Evolutionary conservation across 2,797 vertebrate species (phyloP).

Genomic region (Petrocephalus schoutedeni): DNA sequence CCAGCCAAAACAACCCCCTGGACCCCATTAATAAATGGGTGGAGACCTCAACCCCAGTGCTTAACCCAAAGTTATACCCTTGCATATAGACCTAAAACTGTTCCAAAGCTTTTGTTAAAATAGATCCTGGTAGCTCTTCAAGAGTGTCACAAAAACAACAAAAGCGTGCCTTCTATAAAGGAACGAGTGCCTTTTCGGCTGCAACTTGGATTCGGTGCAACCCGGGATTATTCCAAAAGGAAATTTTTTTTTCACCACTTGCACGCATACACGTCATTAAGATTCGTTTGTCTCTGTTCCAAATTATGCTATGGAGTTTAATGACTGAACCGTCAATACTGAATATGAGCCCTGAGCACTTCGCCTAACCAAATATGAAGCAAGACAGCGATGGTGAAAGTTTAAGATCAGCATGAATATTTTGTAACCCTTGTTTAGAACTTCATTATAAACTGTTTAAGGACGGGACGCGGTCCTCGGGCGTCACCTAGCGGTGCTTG

Average conservation of each 20-base stretch:
- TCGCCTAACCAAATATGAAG: not conserved
- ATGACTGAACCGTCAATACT: not conserved
- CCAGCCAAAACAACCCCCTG: too few relatives aligned
- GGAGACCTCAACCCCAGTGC: too few relatives aligned
- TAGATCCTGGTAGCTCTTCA: not conserved
- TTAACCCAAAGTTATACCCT: too few relatives aligned
- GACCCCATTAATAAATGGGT: too few relatives aligned
- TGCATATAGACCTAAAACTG: not conserved
- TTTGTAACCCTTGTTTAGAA: not conserved
- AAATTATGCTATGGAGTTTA: not conserved
- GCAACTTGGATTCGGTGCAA: not conserved
- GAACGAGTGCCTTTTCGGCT: not conserved
- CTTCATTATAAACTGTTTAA: not conserved
- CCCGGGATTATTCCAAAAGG: not conserved
- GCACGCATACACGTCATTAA: not conserved
- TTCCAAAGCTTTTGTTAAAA: not conserved
- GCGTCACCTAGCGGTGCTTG: constrained; percentile 48
- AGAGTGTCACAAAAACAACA: not conserved
- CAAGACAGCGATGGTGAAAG: not conserved
- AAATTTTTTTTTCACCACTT: not conserved
- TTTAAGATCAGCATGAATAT: not conserved
- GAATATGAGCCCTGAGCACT: not conserved
- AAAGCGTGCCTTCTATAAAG: not conserved
- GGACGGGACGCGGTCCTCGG: constrained; percentile 28
- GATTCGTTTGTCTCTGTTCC: not conserved